Evolutionary conservation across 2,797 vertebrate species (phyloP).

Genomic region (Aphelocoma californica): DNA sequence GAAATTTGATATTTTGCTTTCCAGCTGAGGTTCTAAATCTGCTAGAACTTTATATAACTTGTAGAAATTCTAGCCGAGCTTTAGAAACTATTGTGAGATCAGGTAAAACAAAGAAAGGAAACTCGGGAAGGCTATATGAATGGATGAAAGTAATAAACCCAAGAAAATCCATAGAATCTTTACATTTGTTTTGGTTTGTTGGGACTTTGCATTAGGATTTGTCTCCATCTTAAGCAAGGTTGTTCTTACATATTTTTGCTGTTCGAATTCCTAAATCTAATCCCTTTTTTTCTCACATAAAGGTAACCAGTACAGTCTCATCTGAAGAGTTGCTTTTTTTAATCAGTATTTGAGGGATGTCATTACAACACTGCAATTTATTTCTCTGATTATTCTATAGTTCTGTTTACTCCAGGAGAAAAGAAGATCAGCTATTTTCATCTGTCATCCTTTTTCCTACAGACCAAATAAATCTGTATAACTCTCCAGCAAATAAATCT

Average conservation of each 20-base stretch:
- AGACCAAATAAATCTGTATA: not conserved
- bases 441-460: not conserved
- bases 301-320: not conserved
- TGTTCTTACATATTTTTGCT: not conserved
- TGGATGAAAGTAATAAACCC: not conserved
- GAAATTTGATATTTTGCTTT: not conserved
- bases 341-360: not conserved
- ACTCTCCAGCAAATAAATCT: not conserved
- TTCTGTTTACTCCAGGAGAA: not conserved
- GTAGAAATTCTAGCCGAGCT: not conserved
- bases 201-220: not conserved
- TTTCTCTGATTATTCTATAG: not conserved
- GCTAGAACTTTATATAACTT: not conserved
- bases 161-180: not conserved
- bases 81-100: not conserved
- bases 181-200: not conserved
- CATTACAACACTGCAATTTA: not conserved
- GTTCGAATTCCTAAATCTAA: not conserved
- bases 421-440: not conserved
- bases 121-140: fast-evolving
- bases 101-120: not conserved
- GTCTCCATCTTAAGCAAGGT: not conserved
- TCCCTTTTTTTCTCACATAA: not conserved
- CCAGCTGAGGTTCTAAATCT: not conserved
- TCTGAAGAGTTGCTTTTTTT: not conserved